A percentile compares a stretch with the other conserved stretches of the same genome.
Evolutionary conservation across 2,888 invertebrate species (phyloP).

Genomic region (Aspidiotus rigidus): DNA sequence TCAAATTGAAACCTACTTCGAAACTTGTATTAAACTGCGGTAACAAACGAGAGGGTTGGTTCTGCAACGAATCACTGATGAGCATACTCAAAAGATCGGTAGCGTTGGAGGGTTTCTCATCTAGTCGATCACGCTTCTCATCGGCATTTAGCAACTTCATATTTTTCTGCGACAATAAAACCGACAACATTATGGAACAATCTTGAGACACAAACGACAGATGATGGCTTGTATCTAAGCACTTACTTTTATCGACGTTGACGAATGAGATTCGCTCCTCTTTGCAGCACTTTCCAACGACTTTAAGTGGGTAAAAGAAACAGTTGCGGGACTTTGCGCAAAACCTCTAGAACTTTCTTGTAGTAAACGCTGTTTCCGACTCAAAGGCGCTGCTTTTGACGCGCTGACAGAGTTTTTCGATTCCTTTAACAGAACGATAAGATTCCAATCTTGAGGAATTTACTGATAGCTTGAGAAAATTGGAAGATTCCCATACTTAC

Average conservation of each 20-base stretch:
- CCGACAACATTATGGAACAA: neutral
- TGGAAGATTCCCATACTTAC: neutral
- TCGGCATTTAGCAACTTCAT: too few species aligned
- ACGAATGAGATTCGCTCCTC: slow-evolving; percentile 2
- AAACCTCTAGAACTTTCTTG: slow-evolving; percentile 29
- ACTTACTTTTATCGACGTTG: neutral
- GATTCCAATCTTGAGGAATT: neutral
- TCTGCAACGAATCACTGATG: slow-evolving; percentile 40
- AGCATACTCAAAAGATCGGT: slow-evolving; percentile 45
- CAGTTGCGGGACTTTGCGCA: neutral
- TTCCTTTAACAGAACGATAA: neutral
- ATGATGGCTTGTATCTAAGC: too few species aligned
- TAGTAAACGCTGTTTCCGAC: slow-evolving; percentile 34
- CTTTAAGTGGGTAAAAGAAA: slow-evolving; percentile 11
- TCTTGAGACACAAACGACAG: too few species aligned
- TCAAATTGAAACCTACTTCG: slow-evolving; percentile 10
- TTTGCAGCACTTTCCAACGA: neutral
- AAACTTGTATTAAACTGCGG: slow-evolving; percentile 34
- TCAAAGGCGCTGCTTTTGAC: slow-evolving; percentile 24
- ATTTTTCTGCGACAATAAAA: neutral
- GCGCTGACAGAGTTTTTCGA: neutral
- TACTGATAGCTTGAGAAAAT: neutral
- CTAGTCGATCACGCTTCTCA: slow-evolving; percentile 41
- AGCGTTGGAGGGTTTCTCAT: slow-evolving; percentile 45
- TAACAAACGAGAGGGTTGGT: slow-evolving; percentile 30